phyloP scores from a whole-genome alignment of 1,140 invertebrate genomes.

The Drosophila arawakana region DNA sequence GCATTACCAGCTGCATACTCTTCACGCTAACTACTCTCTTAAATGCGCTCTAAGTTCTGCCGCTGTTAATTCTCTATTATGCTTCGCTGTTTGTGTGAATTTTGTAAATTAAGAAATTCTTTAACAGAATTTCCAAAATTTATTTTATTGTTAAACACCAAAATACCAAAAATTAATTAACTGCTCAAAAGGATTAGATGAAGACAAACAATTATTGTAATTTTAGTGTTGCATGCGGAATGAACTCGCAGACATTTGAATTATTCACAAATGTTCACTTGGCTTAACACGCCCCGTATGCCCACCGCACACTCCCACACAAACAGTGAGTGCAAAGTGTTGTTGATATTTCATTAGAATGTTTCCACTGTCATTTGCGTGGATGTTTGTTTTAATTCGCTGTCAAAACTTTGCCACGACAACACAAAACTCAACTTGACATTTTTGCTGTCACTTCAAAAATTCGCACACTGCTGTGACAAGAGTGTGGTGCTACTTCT shows the following conservation, averaged over 20 bases:
- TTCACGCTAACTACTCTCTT: too few relatives aligned
- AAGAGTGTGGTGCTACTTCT: background rate
- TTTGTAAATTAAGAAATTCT: too few relatives aligned
- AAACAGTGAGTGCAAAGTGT: constrained; percentile 10
- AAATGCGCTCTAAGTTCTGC: too few relatives aligned
- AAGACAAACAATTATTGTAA: background rate
- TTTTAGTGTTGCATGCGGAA: constrained; percentile 6
- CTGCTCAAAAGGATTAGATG: background rate
- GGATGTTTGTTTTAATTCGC: constrained; percentile 61
- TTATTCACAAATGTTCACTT: background rate
- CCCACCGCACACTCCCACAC: background rate
- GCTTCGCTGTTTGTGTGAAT: too few relatives aligned
- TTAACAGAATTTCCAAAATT: too few relatives aligned
- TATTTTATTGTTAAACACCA: too few relatives aligned
- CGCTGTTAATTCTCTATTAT: too few relatives aligned
- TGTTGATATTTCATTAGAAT: constrained; percentile 68
- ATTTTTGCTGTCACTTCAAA: constrained; percentile 12
- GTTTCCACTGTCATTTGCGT: constrained; percentile 43
- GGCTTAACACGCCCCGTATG: background rate
- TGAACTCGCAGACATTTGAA: constrained; percentile 7
- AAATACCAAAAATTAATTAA: too few relatives aligned
- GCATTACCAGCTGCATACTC: too few relatives aligned
- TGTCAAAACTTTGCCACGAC: constrained; percentile 57
- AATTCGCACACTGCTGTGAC: background rate
- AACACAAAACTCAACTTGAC: constrained; percentile 16